Percentiles rank a stretch among this genome's conserved stretches.
These are phyloP conservation scores for Percopsis transmontana DNA, from an alignment of 2,113 vertebrate species.

Conservation along the genomic window DNA sequence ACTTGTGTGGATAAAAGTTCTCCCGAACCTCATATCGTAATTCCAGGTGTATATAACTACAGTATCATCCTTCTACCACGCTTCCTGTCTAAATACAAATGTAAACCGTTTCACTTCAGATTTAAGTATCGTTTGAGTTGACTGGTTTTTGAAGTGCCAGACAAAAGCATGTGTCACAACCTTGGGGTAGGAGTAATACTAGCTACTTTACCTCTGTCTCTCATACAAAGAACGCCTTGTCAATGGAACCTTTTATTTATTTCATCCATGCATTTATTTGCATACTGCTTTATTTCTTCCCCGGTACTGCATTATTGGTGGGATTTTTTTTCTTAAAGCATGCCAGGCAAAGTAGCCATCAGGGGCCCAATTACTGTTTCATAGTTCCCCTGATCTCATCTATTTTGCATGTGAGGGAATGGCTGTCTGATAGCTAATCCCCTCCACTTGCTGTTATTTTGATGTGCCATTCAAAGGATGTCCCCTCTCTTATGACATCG, in stretches of 20 bases:
- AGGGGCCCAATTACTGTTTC: constrained; percentile 72
- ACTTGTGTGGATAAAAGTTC: too few relatives aligned
- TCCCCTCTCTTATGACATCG: constrained; percentile 2
- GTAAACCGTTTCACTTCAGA: too few relatives aligned
- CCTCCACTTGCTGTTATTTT: constrained; percentile 6
- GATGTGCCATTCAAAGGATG: constrained; percentile 24
- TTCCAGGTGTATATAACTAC: too few relatives aligned
- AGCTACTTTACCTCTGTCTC: background rate
- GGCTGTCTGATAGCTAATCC: constrained; percentile 18
- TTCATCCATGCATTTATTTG: background rate
- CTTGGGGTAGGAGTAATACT: background rate
- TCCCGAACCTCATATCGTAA: too few relatives aligned
- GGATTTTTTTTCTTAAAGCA: constrained; percentile 23
- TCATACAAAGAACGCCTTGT: too few relatives aligned
- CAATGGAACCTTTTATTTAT: background rate
- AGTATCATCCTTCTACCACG: too few relatives aligned
- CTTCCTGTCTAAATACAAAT: too few relatives aligned
- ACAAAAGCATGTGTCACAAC: constrained; percentile 11
- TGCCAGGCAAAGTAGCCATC: constrained; percentile 46
- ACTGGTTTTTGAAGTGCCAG: constrained; percentile 32
- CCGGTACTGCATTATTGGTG: constrained; percentile 15
- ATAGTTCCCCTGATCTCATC: constrained; percentile 63
- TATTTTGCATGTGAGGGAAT: constrained; percentile 62
- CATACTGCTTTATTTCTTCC: background rate
- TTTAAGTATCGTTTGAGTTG: background rate